Evolutionary conservation across 2,113 vertebrate species (phyloP).

Genomic region (Opisthocomus hoazin): DNA sequence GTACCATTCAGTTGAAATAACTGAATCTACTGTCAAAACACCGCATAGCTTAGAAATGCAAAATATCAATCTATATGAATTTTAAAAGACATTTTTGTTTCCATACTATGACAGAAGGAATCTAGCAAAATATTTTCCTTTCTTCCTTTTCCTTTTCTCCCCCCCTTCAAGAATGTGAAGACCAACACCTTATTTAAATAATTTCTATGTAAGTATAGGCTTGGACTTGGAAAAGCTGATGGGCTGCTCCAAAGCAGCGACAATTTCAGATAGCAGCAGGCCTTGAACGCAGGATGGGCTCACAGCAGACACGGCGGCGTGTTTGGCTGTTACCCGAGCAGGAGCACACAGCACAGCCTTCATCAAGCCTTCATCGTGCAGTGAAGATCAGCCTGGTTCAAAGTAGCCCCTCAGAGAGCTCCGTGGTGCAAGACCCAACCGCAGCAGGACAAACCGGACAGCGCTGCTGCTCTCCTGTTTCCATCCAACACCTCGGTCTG

Average conservation of each 20-base stretch:
- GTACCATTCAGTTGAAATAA: neutral
- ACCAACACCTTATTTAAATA: neutral
- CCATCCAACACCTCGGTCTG: rapidly evolving
- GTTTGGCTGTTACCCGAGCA: neutral
- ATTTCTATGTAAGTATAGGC: neutral
- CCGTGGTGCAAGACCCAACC: rapidly evolving
- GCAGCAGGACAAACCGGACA: neutral
- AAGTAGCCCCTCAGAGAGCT: neutral
- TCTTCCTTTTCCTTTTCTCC: neutral
- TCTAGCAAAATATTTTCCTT: neutral
- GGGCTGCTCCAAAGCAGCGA: neutral
- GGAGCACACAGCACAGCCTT: neutral
- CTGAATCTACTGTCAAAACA: neutral
- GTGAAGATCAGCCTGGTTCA: neutral
- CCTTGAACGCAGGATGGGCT: neutral
- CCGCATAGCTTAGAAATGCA: neutral
- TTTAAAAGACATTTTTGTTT: neutral
- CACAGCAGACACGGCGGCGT: neutral
- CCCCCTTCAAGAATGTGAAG: neutral
- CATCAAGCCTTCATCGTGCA: neutral
- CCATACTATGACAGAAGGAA: neutral
- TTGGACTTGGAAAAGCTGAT: neutral
- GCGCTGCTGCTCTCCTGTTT: neutral
- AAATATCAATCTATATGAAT: neutral
- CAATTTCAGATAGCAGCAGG: neutral